Percentiles rank a stretch among this genome's conserved stretches.
These are phyloP conservation scores for Drosophila persimilis DNA, from an alignment of 1,140 invertebrate genomes.

Conservation along the genomic window DNA sequence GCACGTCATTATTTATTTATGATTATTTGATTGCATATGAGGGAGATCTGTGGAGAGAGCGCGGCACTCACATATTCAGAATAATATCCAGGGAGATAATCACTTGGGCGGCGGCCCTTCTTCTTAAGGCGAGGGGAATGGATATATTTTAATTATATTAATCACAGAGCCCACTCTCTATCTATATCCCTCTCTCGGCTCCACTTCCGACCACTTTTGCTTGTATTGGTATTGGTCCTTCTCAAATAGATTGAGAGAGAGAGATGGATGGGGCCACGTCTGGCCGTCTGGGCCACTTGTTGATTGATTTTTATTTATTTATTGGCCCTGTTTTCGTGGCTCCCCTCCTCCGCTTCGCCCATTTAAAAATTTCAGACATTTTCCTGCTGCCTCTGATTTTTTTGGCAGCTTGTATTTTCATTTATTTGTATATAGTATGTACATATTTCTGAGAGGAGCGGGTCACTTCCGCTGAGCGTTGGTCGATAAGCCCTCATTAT, in stretches of 20 bases:
- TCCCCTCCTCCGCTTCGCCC: neutral
- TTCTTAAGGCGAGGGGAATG: neutral
- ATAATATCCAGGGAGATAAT: slow-evolving; percentile 43
- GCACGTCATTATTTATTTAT: slow-evolving; percentile 80
- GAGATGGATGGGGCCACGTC: neutral
- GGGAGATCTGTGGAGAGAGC: slow-evolving; percentile 9
- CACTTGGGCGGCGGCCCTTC: slow-evolving; percentile 7
- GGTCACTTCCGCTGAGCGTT: slow-evolving; percentile 32
- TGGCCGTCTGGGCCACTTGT: slow-evolving; percentile 61
- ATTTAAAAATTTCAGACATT: slow-evolving; percentile 31
- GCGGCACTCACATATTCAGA: slow-evolving; percentile 43
- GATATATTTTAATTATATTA: slow-evolving; percentile 74
- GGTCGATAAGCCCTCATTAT: slow-evolving; percentile 74
- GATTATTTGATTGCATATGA: slow-evolving; percentile 77
- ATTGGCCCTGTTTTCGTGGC: slow-evolving; percentile 17
- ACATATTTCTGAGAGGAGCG: slow-evolving; percentile 18
- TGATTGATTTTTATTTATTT: slow-evolving; percentile 74
- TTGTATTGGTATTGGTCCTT: slow-evolving; percentile 7
- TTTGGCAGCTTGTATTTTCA: neutral
- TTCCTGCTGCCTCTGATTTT: slow-evolving; percentile 30
- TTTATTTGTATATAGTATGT: too few relatives aligned
- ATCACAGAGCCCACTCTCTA: slow-evolving; percentile 40
- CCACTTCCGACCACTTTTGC: neutral
- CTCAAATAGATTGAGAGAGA: slow-evolving; percentile 6
- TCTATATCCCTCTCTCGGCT: neutral